A percentile compares a stretch with the other conserved stretches of the same genome.
phyloP scores from a whole-genome alignment of 2,797 vertebrate genomes.

The Cebuella pygmaea region DNA sequence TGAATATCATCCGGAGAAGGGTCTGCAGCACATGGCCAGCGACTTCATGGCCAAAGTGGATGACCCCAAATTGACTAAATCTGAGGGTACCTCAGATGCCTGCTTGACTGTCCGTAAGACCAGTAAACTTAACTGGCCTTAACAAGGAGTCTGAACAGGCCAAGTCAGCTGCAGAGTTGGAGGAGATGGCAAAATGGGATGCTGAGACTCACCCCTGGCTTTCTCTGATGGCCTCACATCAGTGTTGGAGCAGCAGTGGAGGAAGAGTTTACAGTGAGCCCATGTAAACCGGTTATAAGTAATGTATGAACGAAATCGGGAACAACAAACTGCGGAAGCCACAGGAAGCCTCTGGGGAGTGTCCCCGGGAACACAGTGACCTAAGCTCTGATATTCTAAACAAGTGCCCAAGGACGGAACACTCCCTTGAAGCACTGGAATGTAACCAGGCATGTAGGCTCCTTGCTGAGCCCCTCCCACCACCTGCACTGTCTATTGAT shows the following conservation, averaged over 20 bases:
- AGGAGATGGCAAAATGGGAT: constrained; percentile 98
- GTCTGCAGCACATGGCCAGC: constrained; percentile 93
- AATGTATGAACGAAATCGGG: too few species aligned
- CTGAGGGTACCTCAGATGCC: constrained; percentile 93
- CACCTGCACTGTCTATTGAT: too few species aligned
- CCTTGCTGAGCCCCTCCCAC: too few species aligned
- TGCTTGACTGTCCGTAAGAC: constrained; percentile 95
- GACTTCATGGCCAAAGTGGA: constrained; percentile 96
- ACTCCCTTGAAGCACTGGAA: too few species aligned
- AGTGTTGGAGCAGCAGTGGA: not conserved
- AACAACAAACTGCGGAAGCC: too few species aligned
- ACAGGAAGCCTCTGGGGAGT: too few species aligned
- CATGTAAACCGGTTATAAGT: too few species aligned
- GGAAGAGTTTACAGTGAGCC: too few species aligned
- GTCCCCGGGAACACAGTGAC: too few species aligned
- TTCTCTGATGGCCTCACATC: constrained; percentile 93
- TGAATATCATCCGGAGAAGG: constrained; percentile 94
- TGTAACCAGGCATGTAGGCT: too few species aligned
- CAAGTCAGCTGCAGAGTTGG: constrained; percentile 97
- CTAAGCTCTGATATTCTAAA: too few species aligned
- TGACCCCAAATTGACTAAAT: constrained; percentile 96
- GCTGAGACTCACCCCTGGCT: constrained; percentile 99
- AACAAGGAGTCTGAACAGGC: constrained; percentile 96
- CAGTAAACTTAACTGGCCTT: constrained; percentile 82
- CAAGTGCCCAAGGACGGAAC: too few species aligned